Evolutionary conservation across 1,140 invertebrate species (phyloP).

Genomic region (Telenomus remus): DNA sequence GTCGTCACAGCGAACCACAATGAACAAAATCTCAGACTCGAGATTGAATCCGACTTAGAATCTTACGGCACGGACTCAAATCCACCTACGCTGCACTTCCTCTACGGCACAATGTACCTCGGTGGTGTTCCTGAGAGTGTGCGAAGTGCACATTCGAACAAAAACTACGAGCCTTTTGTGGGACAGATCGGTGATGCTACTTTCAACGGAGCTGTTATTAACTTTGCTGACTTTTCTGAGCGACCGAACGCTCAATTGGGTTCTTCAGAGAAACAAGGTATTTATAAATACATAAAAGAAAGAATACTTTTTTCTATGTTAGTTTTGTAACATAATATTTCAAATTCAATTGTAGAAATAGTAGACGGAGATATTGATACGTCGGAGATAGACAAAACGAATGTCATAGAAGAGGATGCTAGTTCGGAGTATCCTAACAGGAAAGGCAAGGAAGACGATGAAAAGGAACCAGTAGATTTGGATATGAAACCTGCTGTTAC

Average conservation of each 20-base stretch:
- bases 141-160: slow-evolving; percentile 70
- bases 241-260: slow-evolving; percentile 80
- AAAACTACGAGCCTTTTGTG: slow-evolving; percentile 76
- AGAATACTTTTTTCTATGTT: no score
- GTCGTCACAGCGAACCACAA: slow-evolving; percentile 89
- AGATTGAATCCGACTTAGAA: slow-evolving; percentile 90
- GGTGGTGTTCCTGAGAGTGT: slow-evolving; percentile 85
- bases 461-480: slow-evolving; percentile 29
- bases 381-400: no score
- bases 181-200: slow-evolving; percentile 93
- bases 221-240: slow-evolving; percentile 85
- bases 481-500: slow-evolving; percentile 35
- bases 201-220: slow-evolving; percentile 86
- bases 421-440: slow-evolving; percentile 3
- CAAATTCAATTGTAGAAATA: no score
- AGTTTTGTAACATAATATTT: no score
- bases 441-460: slow-evolving; percentile 50
- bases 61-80: slow-evolving; percentile 76
- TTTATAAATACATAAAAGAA: no score
- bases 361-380: no score
- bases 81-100: slow-evolving; percentile 78
- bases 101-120: slow-evolving; percentile 84
- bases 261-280: background rate
- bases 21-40: slow-evolving; percentile 79
- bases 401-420: no score